Base-by-base conservation (phyloP, 2,888 invertebrate genomes). In the Papilio gigon region DNA sequence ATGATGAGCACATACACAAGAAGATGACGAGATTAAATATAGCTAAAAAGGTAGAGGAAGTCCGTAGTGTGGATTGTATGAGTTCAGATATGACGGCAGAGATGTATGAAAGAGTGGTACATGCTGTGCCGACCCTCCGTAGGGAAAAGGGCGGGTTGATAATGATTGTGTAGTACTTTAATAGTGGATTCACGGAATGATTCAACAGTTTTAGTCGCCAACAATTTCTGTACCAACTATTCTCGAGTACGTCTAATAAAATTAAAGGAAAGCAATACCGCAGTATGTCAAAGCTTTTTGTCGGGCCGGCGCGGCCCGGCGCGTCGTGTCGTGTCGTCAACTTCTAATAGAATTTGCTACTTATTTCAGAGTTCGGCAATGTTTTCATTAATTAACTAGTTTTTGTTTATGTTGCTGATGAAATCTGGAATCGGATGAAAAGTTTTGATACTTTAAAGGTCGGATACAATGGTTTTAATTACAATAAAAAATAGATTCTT, bases 311-410 rank as follows among this genome's bases (percentile, higher is more conserved):
- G n/a, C n/a, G n/a, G n/a, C n/a, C n/a, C n/a, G n/a, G n/a, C n/a
- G n/a, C n/a, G n/a, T n/a, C n/a, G n/a, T n/a, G n/a, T n/a, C n/a
- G n/a, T 27, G n/a, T 27, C 14, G 35, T 35, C 11, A 63, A 63
- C 35, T 63, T 50, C 22, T 63, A 63, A 63, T 50, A 25, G 63
- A 63, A 63, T 63, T 50, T 37, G 35, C 33, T 25, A 20, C n/a
- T 50, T 25, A 33, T 35, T 50, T 50, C 50, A 20, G 22, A 63
- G 63, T 50, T 63, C 25, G 63, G 20, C 33, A 47, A 25, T 63
- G 63, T 61, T 60, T 60, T 22, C 60, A 60, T 60, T 60, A 60
- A 60, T 60, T 60, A 60, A 60, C 22, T 60, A 60, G 25, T 60
- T 60, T 60, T 60, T 35, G 35, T 37, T 60, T 60, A 12, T 60